These are phyloP conservation scores for Procambarus virginalis DNA, from an alignment of 1,140 invertebrate species.

Conservation along the genomic window DNA sequence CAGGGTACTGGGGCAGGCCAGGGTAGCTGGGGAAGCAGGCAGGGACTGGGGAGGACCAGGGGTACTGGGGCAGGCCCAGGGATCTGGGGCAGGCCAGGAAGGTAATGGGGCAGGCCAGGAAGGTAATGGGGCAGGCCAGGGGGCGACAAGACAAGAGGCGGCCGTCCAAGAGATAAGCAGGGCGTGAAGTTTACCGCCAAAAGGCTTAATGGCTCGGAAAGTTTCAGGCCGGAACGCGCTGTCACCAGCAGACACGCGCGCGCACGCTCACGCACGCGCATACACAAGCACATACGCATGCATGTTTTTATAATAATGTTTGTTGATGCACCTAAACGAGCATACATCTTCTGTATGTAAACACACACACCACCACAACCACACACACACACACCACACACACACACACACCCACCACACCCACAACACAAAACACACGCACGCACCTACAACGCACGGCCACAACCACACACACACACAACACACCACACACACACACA, in stretches of 20 bases:
- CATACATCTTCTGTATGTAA: neutral
- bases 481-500: no score
- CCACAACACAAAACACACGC: neutral
- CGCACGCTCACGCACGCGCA: neutral
- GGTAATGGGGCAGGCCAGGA: no score
- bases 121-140: neutral
- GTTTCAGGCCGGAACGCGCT: conserved; percentile 23
- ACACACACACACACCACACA: neutral
- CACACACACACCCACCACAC: neutral
- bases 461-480: no score
- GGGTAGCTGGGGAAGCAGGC: no score
- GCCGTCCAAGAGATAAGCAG: conserved; percentile 29
- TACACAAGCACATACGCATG: neutral
- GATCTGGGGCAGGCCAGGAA: no score
- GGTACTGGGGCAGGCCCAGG: no score
- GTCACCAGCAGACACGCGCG: conserved; percentile 5
- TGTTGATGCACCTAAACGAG: no score
- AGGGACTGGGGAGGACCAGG: no score
- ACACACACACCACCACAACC: neutral
- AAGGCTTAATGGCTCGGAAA: conserved; percentile 40
- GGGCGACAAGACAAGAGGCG: conserved; percentile 1
- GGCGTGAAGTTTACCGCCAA: conserved; percentile 11
- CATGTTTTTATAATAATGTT: no score
- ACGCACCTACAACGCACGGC: neutral
- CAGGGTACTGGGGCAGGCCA: no score